Evolutionary conservation across 2,888 invertebrate species (phyloP), one percentile per base, ranked within the genome.

Genomic region (Sturmia bella): DNA sequence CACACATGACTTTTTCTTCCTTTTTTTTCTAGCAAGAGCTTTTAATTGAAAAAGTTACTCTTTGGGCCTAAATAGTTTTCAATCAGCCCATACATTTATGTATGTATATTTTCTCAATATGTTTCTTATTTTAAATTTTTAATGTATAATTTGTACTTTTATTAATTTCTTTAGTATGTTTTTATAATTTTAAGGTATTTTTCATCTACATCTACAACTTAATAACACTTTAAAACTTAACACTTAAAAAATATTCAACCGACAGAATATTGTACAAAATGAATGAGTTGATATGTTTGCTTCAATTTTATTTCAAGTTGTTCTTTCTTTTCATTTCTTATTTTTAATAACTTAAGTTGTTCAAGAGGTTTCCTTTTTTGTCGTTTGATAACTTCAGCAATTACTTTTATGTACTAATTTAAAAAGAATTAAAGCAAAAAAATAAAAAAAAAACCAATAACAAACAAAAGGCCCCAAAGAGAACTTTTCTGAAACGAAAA

Each of bases 401-500:
- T 32, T 48, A 19, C 27, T 82, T 63, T 41, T n/a, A n/a, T n/a
- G n/a, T n/a, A n/a, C n/a, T n/a, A n/a, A n/a, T n/a, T 68, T 48
- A 79, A 68, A 68, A 48, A 48, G 57, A 21, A 66, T 61, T 45
- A 13, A 4, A 17, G 9, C 5, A 27, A 68, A 27, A 66, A 50
- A 50, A 12, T 15, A 56, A 21, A 63, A 37, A 85, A 79, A 1
- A 84, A 85, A 85, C 85, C 85, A 83, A 83, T 85, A 68, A 74
- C 76, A 76, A 83, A 63, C 93, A 93, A 93, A 92, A 93, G 93
- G 93, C 93, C 93, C 92, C 89, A 89, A 93, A 93, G 93, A 93
- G 93, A 93, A 93, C 93, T 93, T 93, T 93, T 93, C 93, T 93
- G 93, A 93, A 93, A 93, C 93, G 91, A 91, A 92, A 92, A 91